Evolutionary conservation across 2,888 invertebrate genomes (phyloP).

Genomic region (Limnephilus rhombicus): DNA sequence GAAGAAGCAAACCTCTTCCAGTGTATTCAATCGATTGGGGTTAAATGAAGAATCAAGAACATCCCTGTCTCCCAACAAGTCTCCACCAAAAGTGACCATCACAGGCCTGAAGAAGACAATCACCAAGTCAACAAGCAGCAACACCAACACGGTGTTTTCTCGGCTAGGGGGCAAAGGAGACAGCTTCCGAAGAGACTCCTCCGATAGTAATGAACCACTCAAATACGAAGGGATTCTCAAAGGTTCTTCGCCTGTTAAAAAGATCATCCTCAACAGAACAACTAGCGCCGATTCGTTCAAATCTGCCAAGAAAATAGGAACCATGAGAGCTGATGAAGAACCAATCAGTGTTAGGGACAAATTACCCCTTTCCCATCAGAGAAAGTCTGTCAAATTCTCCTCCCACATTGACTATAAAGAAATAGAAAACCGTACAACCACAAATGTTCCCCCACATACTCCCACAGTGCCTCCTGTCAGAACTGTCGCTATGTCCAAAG

Average conservation of each 20-base stretch:
- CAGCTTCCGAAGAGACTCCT: constrained; percentile 38
- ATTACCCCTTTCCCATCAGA: constrained; percentile 70
- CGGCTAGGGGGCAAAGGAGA: constrained; percentile 72
- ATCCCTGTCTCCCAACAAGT: not conserved
- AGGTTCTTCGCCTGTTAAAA: constrained; percentile 68
- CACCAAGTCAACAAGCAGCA: constrained; percentile 58
- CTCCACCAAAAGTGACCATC: constrained; percentile 41
- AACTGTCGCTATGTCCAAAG: constrained; percentile 55
- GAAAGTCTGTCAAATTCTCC: constrained; percentile 76
- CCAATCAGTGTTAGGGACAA: constrained; percentile 74
- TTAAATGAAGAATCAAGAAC: constrained; percentile 62
- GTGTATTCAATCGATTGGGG: constrained; percentile 73
- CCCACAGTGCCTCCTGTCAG: constrained; percentile 35
- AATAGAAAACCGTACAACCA: constrained; percentile 69
- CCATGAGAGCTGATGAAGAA: constrained; percentile 75
- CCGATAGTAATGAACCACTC: constrained; percentile 69
- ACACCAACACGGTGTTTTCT: constrained; percentile 72
- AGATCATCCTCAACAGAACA: constrained; percentile 70
- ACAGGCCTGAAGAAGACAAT: constrained; percentile 68
- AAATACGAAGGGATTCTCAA: constrained; percentile 75
- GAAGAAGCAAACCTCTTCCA: constrained; percentile 6
- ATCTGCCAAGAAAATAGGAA: constrained; percentile 70
- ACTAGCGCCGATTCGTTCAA: constrained; percentile 71
- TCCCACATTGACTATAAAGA: constrained; percentile 75
- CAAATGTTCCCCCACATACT: not conserved